A percentile compares a stretch with the other conserved stretches of the same genome.
phyloP scores from a whole-genome alignment of 1,140 invertebrate species.

The Brevipalpus yothersi region DNA sequence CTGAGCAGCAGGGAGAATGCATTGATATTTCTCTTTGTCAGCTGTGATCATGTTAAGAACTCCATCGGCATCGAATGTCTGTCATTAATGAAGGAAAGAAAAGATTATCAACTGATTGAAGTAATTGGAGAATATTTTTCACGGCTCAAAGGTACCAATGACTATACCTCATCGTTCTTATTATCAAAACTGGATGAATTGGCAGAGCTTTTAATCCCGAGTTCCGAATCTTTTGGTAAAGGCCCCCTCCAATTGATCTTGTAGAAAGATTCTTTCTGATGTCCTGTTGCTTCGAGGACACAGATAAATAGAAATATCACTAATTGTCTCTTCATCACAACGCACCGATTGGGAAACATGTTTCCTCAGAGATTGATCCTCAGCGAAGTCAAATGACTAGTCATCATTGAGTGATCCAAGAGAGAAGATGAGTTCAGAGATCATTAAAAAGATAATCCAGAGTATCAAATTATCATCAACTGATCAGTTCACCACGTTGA shows the following conservation, averaged over 20 bases:
- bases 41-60: constrained; percentile 23
- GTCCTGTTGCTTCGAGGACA: not conserved
- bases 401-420: too few relatives aligned
- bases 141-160: not conserved
- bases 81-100: not conserved
- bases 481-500: too few relatives aligned
- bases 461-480: too few relatives aligned
- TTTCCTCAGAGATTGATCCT: too few relatives aligned
- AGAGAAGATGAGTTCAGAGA: too few relatives aligned
- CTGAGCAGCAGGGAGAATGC: constrained; percentile 39
- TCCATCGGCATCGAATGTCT: constrained; percentile 13
- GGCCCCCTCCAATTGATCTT: not conserved
- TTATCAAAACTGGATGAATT: not conserved
- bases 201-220: not conserved
- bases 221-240: too few relatives aligned
- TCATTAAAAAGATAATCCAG: too few relatives aligned
- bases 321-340: too few relatives aligned
- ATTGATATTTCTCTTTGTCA: constrained; percentile 30
- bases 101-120: not conserved
- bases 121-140: not conserved
- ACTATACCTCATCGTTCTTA: not conserved
- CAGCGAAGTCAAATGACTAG: too few relatives aligned
- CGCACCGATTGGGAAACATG: too few relatives aligned
- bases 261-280: not conserved
- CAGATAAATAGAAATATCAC: too few relatives aligned